Evolutionary conservation across 2,113 vertebrate genomes (phyloP), one percentile per base, ranked within the genome.

Genomic region (Phodopus roborovskii): DNA sequence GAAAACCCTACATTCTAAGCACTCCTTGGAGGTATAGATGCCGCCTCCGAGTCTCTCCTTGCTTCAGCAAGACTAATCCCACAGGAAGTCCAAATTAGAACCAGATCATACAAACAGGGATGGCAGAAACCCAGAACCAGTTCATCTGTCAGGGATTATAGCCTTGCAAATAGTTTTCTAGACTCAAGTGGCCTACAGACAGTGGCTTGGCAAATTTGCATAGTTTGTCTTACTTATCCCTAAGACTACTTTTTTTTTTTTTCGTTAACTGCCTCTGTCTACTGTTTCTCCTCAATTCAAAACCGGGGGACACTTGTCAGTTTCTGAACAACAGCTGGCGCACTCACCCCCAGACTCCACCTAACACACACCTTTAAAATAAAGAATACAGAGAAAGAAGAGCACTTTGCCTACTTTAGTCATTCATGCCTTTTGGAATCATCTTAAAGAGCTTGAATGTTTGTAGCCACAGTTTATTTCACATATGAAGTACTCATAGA

Each of bases 161-260:
- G 66, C 26, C 66, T 30, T 45, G 45, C 36, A 95, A 74, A 64
- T 74, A 12, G 74, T 36, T 94, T 70, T 93, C 50, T 71, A 56
- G 28, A 91, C 84, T 74, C 75, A 50, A 62, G 36, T 74, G 45
- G 78, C 50, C 77, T 0, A 2, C 93, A 92, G 96, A 95, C 96
- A 94, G 92, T 96, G 96, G 96, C 56, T 95, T 96, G 83, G 90
- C 81, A 92, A 70, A 96, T 92, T 71, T 85, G 96, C 88, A 92
- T 48, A 13, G 42, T 79, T 73, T 92, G 71, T 95, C 82, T 96
- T n/a, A n/a, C n/a, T n/a, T 95, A 95, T 71, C 77, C 94, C 81
- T 70, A 53, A 53, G 73, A 96, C 24, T 71, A 64, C 82, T 95
- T 82, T 90, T 42, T n/a, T n/a, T n/a, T n/a, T n/a, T 95, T 95